Evolutionary conservation across 2,113 vertebrate genomes (phyloP).

Genomic region (Myotis brandtii): DNA sequence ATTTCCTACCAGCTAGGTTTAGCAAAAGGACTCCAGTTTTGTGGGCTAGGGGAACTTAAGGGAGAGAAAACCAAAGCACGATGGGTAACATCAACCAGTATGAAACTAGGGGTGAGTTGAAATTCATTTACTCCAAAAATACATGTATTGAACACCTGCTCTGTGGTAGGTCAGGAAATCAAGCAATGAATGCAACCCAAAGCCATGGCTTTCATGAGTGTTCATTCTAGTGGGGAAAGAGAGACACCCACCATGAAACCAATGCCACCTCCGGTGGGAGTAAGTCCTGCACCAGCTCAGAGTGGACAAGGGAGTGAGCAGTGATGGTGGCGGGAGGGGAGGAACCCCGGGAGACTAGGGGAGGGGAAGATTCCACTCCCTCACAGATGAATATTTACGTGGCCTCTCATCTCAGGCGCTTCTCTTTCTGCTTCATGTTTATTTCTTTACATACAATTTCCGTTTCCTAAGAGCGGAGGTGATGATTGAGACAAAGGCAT

Average conservation of each 20-base stretch:
- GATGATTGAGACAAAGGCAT: not conserved
- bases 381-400: accelerated
- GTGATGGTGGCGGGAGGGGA: accelerated
- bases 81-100: not conserved
- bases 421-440: not conserved
- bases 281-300: accelerated
- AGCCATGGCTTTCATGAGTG: not conserved
- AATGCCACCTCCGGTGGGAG: accelerated
- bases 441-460: not conserved
- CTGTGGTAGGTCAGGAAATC: too few species aligned
- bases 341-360: accelerated
- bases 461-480: not conserved
- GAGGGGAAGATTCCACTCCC: accelerated
- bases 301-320: accelerated
- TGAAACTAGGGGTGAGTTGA: not conserved
- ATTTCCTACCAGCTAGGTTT: not conserved
- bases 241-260: too few species aligned
- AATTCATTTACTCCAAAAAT: not conserved
- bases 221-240: not conserved
- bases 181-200: too few species aligned
- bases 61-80: not conserved
- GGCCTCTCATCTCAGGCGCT: accelerated
- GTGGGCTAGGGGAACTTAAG: not conserved
- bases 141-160: not conserved
- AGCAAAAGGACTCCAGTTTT: too few species aligned